Base-by-base conservation (phyloP, 2,797 vertebrate genomes). In the Phalloptychus januarius region DNA sequence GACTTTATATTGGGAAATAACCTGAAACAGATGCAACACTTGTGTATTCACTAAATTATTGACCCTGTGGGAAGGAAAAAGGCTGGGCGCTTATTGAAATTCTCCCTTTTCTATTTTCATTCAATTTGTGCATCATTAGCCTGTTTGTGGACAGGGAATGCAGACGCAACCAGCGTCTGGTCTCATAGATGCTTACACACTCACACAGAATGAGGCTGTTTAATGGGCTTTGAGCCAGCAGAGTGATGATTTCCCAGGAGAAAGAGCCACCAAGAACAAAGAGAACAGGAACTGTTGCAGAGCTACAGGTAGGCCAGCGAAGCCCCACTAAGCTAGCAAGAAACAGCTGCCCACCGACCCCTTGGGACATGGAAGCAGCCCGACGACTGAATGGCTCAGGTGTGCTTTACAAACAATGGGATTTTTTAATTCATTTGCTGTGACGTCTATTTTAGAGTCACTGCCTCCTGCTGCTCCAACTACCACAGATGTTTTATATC, bases 261-360 rank as follows among this genome's bases (percentile, higher is more conserved):
- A 88, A 28, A 10, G 38, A 33, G 79, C 83, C 87, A 92, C 85
- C 63, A 82, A 48, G 74, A 89, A 90, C 82, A 82, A 42, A 88
- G 84, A 76, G 87, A 91, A 70, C 86, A 71, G 69, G 56, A 85
- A 76, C 88, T 91, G 87, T 88, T 79, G 91, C 88, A 87, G 76
- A 85, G 88, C 93, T 89, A 93, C 94, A 94, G 94, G 93, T 94
- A 92, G 78, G 90, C 86, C 87, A 81, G 86, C 28, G 25, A 50
- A 88, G 87, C 91, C 89, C 87, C 83, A 44, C 86, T 79, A 86
- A 81, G 82, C 80, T 83, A 79, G 84, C 85, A 83, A 76, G 85
- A 67, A 87, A 93, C 92, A 95, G 93, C 92, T 95, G 94, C 92
- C 88, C 85, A 77, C 80, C n/a, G 36, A 78, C 84, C 90, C 86